Evolutionary conservation across 2,888 invertebrate species (phyloP), one percentile per base, ranked within the genome.

Genomic region (Meta bourneti): DNA sequence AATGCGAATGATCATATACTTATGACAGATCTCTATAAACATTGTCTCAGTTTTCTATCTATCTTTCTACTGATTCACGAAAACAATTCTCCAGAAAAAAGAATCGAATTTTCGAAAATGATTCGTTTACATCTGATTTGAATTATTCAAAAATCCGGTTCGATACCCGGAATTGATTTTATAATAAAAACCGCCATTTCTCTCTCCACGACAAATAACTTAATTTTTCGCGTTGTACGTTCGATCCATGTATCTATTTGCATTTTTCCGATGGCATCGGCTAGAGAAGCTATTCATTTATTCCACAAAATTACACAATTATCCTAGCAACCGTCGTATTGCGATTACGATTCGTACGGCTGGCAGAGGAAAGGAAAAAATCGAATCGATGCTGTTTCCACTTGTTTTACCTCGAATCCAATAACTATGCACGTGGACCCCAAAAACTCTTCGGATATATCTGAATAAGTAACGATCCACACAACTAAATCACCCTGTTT

Each of bases 351-450:
- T 88, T 88, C 75, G 77, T 48, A 85, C 61, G 85, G 34, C 34
- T 8, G 77, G 34, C 49, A 61, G 20, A 19, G 54, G n/a, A 77
- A 52, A 13, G 49, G 19, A 54, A 71, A 71, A 79, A 69, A 79
- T 86, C 34, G 78, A 89, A 89, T 89, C 89, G 83, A 78, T 89
- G 83, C 78, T 78, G 71, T 83, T 89, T 89, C 79, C 83, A 83
- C 79, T 89, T 83, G 83, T 89, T 89, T 89, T 83, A 83, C 83
- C 48, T 83, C 89, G 54, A 83, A 83, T 89, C 78, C 89, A 83
- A 89, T 89, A 89, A 89, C 83, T 71, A 77, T 83, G 81, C 70
- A 13, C n/a, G 48, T 75, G 51, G 52, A 77, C n/a, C 69, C 70
- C 20, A 78, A 79, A 52, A 78, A 78, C 79, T 79, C 71, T 71